Base-by-base conservation (phyloP, 2,113 vertebrate species). In the Rhombomys opimus region DNA sequence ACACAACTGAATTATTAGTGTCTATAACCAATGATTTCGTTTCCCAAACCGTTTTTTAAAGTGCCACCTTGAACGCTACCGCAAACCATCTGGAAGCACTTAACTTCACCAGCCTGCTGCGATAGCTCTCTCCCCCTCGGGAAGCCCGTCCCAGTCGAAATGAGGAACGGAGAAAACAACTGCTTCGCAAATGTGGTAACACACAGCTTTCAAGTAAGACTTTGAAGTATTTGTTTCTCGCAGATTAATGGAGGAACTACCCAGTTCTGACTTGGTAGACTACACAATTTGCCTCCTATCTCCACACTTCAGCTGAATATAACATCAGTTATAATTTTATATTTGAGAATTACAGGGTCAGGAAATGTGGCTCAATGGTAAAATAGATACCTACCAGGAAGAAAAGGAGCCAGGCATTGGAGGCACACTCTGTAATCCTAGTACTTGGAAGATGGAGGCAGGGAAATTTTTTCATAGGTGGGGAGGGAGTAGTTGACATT, bases 21-120 rank as follows among this genome's bases (percentile, higher is more conserved):
- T 90, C 95, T 86, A 95, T 94, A 97, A 96, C 72, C 78, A 91
- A 95, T 75, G 18, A 89, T 95, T 96, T 97, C 96, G 87, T 97
- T 87, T 97, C 93, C 93, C 80, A 95, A 93, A 38, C 27, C 90
- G 85, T 97, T 97, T 46, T 96, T 94, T 59, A 95, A 98, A 96
- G 88, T 93, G 63, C 32, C 76, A 96, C 68, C 54, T 77, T 97
- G 91, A 90, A 86, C 81, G 95, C 59, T 97, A 96, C 89, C 87
- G 38, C 52, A 95, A 96, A 92, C 93, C 92, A 92, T 96, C 93
- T 98, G 95, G 50, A 95, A 89, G 76, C 90, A 88, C 88, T 97
- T 97, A 96, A 96, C 75, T 96, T 81, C 89, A 84, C 93, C 85
- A 97, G 85, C 72, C 70, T 94, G 76, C 93, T 96, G 67, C 14